phyloP scores from a whole-genome alignment of 2,888 invertebrate genomes.

The Sepiola atlantica region DNA sequence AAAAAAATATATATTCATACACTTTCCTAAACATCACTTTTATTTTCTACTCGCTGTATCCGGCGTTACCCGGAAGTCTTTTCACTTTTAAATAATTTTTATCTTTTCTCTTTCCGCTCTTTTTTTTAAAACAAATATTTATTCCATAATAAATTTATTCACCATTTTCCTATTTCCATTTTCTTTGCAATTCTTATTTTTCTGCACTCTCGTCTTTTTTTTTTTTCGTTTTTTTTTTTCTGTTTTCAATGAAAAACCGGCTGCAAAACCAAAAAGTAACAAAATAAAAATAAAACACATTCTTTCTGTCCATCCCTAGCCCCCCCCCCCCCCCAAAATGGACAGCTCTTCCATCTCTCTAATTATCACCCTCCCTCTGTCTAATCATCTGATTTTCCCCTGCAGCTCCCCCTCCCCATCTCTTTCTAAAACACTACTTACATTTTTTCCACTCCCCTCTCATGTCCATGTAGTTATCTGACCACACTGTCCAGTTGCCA shows the following conservation, averaged over 20 bases:
- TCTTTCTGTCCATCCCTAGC: background rate
- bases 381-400: background rate
- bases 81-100: background rate
- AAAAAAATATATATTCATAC: too few relatives aligned
- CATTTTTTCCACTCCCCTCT: background rate
- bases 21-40: too few relatives aligned
- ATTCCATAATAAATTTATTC: too few relatives aligned
- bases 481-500: background rate
- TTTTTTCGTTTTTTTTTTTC: background rate
- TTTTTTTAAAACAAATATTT: too few relatives aligned
- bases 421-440: background rate
- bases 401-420: background rate
- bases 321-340: background rate
- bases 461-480: background rate
- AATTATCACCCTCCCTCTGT: background rate
- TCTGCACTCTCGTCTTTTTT: too few relatives aligned
- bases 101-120: background rate
- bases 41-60: too few relatives aligned
- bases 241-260: background rate
- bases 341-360: constrained; percentile 32
- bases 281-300: background rate
- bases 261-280: background rate
- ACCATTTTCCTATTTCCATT: background rate
- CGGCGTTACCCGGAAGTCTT: background rate
- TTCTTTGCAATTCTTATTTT: too few relatives aligned